Conservation (phyloP, 2,113 vertebrate genomes). For the Odontesthes bonariensis region DNA sequence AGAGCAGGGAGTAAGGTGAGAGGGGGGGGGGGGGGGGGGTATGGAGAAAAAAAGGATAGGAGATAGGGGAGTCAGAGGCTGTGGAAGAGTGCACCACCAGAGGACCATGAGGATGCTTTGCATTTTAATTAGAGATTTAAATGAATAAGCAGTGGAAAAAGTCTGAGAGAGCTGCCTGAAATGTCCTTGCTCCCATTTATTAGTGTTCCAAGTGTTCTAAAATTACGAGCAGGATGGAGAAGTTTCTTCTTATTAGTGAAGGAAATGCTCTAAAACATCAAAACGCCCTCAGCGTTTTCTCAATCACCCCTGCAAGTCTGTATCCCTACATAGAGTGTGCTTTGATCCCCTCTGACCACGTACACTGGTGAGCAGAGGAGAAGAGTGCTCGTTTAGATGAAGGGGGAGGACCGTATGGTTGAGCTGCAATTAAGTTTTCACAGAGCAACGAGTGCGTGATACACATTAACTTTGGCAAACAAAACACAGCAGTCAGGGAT, state of each 20-base stretch:
- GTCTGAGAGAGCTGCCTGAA: slow-evolving; percentile 58
- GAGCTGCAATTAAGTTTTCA: slow-evolving; percentile 70
- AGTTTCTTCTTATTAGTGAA: slow-evolving; percentile 75
- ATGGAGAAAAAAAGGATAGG: slow-evolving; percentile 27
- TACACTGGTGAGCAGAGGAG: slow-evolving; percentile 31
- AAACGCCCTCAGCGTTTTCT: slow-evolving; percentile 57
- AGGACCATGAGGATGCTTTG: slow-evolving; percentile 72
- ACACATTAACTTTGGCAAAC: slow-evolving; percentile 54
- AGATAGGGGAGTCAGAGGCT: slow-evolving; percentile 69
- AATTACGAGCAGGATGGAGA: slow-evolving; percentile 72
- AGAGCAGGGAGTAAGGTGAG: slow-evolving; percentile 65
- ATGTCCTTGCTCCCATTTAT: slow-evolving; percentile 72
- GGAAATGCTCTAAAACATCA: slow-evolving; percentile 65
- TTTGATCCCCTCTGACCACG: slow-evolving; percentile 70
- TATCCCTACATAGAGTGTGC: slow-evolving; percentile 40
- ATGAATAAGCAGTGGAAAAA: slow-evolving; percentile 74
- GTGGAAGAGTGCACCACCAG: slow-evolving; percentile 57
- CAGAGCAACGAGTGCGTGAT: slow-evolving; percentile 47
- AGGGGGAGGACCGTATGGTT: slow-evolving; percentile 49
- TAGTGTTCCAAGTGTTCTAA: slow-evolving; percentile 69
- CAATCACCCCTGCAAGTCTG: slow-evolving; percentile 53
- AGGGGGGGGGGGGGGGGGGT: slow-evolving; percentile 20
- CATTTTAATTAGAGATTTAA: slow-evolving; percentile 82
- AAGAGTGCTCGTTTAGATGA: slow-evolving; percentile 58
- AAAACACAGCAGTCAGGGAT: slow-evolving; percentile 52